phyloP scores from a whole-genome alignment of 2,113 vertebrate species.

The Sisor rabdophorus region DNA sequence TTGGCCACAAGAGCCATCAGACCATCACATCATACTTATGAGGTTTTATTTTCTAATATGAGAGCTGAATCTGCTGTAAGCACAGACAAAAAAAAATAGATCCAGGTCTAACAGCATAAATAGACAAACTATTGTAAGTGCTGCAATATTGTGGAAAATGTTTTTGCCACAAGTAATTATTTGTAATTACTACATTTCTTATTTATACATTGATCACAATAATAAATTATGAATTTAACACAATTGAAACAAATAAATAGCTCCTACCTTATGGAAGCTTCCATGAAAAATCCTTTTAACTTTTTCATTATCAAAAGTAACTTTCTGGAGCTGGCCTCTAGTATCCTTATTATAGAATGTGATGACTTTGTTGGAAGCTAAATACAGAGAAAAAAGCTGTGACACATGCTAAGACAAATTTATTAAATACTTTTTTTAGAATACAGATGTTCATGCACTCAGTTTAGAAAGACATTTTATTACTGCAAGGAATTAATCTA shows the following conservation, averaged over 20 bases:
- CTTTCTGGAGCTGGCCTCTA: slow-evolving; percentile 85
- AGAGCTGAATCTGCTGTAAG: not conserved
- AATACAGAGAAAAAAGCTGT: slow-evolving; percentile 49
- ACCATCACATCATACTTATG: not conserved
- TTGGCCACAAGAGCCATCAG: not conserved
- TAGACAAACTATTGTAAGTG: too few species aligned
- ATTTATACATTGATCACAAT: not conserved
- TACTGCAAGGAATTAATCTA: slow-evolving; percentile 33
- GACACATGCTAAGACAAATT: not conserved
- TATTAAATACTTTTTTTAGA: too few species aligned
- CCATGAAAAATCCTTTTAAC: slow-evolving; percentile 93
- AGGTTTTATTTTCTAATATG: not conserved
- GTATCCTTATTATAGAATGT: slow-evolving; percentile 96
- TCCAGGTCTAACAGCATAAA: not conserved
- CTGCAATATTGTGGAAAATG: too few species aligned
- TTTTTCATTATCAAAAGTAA: slow-evolving; percentile 84
- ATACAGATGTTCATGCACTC: slow-evolving; percentile 16
- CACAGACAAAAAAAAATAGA: not conserved
- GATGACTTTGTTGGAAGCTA: slow-evolving; percentile 89
- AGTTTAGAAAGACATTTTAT: slow-evolving; percentile 19
- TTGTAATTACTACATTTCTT: too few species aligned
- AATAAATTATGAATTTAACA: too few species aligned
- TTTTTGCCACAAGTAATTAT: too few species aligned
- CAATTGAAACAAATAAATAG: not conserved
- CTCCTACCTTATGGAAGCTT: slow-evolving; percentile 97